A percentile compares a stretch with the other conserved stretches of the same genome.
phyloP scores from a whole-genome alignment of 1,140 invertebrate species.

The Oncopodura yosiiana region DNA sequence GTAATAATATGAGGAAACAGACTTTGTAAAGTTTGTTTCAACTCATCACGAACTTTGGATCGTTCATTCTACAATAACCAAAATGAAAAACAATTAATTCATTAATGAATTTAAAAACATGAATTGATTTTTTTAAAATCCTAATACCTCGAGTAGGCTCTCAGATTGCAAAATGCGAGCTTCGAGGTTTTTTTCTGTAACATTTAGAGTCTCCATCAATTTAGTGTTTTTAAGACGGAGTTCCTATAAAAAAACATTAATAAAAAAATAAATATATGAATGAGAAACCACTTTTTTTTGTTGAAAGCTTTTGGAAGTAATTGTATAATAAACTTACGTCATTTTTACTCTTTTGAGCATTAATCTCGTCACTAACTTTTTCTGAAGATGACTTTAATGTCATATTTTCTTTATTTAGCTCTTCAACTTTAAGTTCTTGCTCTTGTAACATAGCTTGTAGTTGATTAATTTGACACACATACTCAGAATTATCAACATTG shows the following conservation, averaged over 20 bases:
- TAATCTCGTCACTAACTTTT: not conserved
- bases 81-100: not conserved
- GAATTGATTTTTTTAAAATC: too few species aligned
- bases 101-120: too few species aligned
- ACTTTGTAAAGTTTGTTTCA: conserved; percentile 4
- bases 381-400: too few species aligned
- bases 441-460: not conserved
- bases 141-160: conserved; percentile 12
- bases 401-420: not conserved
- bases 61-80: not conserved
- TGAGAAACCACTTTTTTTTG: too few species aligned
- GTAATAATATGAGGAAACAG: conserved; percentile 6
- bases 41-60: not conserved
- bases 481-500: not conserved
- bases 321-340: conserved; percentile 1
- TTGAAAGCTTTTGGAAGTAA: not conserved
- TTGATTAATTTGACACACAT: not conserved
- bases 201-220: conserved; percentile 23
- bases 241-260: not conserved
- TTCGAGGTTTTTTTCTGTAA: conserved; percentile 25
- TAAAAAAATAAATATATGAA: not conserved
- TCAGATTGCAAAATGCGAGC: conserved; percentile 13
- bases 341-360: conserved; percentile 13
- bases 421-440: conserved; percentile 1
- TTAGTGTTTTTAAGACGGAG: conserved; percentile 22